phyloP scores from a whole-genome alignment of 2,797 vertebrate species.

The Remorina albescens region DNA sequence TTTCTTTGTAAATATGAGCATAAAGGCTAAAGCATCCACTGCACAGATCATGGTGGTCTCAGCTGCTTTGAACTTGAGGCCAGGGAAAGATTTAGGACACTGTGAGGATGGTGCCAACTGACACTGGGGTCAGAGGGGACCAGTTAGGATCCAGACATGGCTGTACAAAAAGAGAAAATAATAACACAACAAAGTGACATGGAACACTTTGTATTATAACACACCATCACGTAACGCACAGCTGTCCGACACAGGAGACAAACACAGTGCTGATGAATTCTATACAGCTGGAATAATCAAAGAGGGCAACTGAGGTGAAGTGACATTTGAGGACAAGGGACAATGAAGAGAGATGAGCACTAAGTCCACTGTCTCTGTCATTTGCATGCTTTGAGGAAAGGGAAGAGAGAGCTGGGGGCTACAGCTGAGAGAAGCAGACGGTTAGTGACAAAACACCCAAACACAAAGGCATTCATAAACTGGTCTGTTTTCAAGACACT shows the following conservation, averaged over 20 bases:
- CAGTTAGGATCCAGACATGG: constrained; percentile 41
- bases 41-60: constrained; percentile 18
- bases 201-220: constrained; percentile 24
- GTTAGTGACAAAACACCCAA: constrained; percentile 47
- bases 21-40: constrained; percentile 23
- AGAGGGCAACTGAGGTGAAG: constrained; percentile 22
- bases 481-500: constrained; percentile 67
- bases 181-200: constrained; percentile 33
- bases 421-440: constrained; percentile 26
- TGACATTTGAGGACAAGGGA: constrained; percentile 19
- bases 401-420: constrained; percentile 23
- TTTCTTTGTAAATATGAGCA: not conserved
- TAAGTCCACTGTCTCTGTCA: constrained; percentile 8
- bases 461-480: constrained; percentile 64
- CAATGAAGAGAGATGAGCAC: not conserved
- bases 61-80: constrained; percentile 29
- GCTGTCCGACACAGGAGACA: constrained; percentile 30
- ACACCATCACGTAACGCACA: constrained; percentile 39
- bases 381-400: constrained; percentile 20
- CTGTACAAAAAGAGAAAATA: constrained; percentile 22
- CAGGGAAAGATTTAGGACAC: constrained; percentile 32
- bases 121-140: constrained; percentile 49
- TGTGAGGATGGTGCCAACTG: constrained; percentile 43
- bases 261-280: not conserved
- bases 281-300: constrained; percentile 54